Conservation (phyloP, 2,888 invertebrate species). For the Pteria penguin region DNA sequence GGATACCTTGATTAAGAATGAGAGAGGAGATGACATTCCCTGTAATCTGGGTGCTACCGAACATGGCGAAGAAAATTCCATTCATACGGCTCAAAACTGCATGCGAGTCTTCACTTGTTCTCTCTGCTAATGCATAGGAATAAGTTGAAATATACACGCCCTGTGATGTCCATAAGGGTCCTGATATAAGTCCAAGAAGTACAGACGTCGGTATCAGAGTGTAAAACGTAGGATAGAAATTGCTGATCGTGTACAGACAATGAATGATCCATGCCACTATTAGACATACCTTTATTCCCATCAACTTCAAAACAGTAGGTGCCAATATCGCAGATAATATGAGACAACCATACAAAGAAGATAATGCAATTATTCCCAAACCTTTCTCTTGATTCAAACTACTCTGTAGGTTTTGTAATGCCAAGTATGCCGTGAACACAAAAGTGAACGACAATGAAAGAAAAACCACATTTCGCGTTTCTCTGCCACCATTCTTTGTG, state of each 20-base stretch:
- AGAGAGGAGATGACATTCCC: slow-evolving; percentile 73
- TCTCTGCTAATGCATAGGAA: slow-evolving; percentile 66
- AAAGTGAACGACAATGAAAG: slow-evolving; percentile 68
- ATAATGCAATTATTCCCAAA: slow-evolving; percentile 69
- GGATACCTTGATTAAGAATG: slow-evolving; percentile 61
- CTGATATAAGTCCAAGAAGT: slow-evolving; percentile 69
- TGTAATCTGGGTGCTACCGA: slow-evolving; percentile 71
- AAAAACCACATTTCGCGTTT: slow-evolving; percentile 53
- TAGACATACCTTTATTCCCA: slow-evolving; percentile 71
- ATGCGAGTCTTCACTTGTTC: slow-evolving; percentile 56
- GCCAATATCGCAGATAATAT: slow-evolving; percentile 72
- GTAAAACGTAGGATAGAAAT: slow-evolving; percentile 69
- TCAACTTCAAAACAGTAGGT: slow-evolving; percentile 65
- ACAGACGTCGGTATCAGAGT: slow-evolving; percentile 72
- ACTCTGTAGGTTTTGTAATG: slow-evolving; percentile 75
- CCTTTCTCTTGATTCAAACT: slow-evolving; percentile 69
- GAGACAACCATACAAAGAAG: slow-evolving; percentile 70
- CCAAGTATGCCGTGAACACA: slow-evolving; percentile 70
- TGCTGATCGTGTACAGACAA: slow-evolving; percentile 67
- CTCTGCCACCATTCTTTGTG: no score
- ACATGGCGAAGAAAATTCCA: slow-evolving; percentile 72
- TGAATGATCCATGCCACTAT: slow-evolving; percentile 64
- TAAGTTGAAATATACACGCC: slow-evolving; percentile 70
- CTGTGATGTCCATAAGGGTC: slow-evolving; percentile 75
- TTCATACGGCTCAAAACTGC: slow-evolving; percentile 68